Conservation (phyloP, 35 echinoderm and acorn worm species). For the Stichopus chloronotus region DNA sequence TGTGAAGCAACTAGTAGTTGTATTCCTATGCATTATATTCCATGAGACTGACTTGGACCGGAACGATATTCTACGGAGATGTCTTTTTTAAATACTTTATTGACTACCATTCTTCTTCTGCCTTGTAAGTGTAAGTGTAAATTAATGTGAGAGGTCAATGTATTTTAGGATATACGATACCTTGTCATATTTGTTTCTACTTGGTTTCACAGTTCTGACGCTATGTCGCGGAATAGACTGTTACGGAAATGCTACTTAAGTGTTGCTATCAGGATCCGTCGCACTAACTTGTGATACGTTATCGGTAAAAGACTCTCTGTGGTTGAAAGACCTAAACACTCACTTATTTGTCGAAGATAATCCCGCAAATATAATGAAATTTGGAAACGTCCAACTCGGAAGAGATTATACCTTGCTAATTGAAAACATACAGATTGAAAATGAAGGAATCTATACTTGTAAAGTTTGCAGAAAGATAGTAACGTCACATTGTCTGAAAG, state of each 20-base stretch:
- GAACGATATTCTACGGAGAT: no score
- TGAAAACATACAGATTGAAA: neutral
- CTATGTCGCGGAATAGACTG: neutral
- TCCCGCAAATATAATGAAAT: neutral
- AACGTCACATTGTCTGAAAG: neutral
- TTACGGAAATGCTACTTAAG: neutral
- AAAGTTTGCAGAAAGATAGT: neutral
- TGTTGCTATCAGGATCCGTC: neutral
- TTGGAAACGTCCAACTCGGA: neutral
- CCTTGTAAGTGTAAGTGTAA: no score
- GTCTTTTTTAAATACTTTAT: no score
- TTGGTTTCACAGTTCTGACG: neutral
- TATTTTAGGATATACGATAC: no score
- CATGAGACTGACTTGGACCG: no score
- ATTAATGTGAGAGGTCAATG: no score
- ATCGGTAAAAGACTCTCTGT: neutral
- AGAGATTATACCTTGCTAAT: neutral
- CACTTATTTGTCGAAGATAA: neutral
- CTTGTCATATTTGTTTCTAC: neutral
- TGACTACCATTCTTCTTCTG: no score
- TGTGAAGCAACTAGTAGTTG: no score
- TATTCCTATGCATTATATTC: no score
- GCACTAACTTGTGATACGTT: neutral
- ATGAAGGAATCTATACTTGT: neutral
- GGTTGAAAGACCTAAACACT: neutral